Percentiles rank a stretch among this genome's conserved stretches.
Conservation (phyloP, 2,888 invertebrate genomes). For the Artemia sp. region DNA sequence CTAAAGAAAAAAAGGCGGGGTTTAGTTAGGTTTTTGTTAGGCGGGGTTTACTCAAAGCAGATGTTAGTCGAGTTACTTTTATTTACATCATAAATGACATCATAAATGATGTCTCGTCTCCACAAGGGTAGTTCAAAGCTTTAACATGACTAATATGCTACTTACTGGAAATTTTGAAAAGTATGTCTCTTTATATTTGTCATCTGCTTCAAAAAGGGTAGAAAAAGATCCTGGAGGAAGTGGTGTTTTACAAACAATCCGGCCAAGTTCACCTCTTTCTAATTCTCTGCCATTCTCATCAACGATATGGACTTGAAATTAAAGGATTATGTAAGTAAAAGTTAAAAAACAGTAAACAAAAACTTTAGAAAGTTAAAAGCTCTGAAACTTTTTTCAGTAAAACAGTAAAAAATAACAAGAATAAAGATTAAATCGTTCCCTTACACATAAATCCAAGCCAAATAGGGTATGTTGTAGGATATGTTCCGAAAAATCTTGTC, state of each 20-base stretch:
- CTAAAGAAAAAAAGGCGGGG: too few species aligned
- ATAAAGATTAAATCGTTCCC: background rate
- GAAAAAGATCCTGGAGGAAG: slow-evolving; percentile 74
- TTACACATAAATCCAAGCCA: background rate
- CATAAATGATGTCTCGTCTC: too few species aligned
- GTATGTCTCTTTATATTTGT: slow-evolving; percentile 60
- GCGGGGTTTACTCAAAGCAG: too few species aligned
- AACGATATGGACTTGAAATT: slow-evolving; percentile 45
- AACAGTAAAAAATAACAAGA: slow-evolving; percentile 20
- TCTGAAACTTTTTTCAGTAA: slow-evolving; percentile 5
- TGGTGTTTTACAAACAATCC: slow-evolving; percentile 65
- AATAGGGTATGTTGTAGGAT: too few species aligned
- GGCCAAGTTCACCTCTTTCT: slow-evolving; percentile 52
- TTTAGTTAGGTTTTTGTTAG: too few species aligned
- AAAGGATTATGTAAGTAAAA: background rate
- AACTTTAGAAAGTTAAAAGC: slow-evolving; percentile 21
- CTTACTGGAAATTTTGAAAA: slow-evolving; percentile 65
- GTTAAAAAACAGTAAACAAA: background rate
- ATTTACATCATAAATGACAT: too few species aligned
- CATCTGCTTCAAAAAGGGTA: slow-evolving; percentile 61
- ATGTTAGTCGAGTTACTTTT: too few species aligned
- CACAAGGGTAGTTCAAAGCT: too few species aligned
- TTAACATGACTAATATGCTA: slow-evolving; percentile 22
- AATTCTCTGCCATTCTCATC: slow-evolving; percentile 51
- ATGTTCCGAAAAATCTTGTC: too few species aligned